Conservation (phyloP, 2,113 vertebrate species). For the Tragelaphus buxtoni region DNA sequence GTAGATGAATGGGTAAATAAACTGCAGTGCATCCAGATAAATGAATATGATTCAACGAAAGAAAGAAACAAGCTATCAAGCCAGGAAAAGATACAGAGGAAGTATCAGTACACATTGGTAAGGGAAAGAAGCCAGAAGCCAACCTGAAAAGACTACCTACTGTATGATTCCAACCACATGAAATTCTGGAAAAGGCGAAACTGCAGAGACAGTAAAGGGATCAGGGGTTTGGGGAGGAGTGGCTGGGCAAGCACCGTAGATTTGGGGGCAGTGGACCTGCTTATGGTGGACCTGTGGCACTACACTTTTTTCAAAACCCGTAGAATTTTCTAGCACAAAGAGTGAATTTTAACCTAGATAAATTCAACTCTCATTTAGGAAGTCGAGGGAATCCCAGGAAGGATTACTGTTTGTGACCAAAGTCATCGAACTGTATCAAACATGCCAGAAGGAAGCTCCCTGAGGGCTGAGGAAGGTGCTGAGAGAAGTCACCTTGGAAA, state of each 20-base stretch:
- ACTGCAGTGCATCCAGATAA: accelerated
- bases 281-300: background rate
- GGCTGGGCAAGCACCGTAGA: background rate
- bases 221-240: background rate
- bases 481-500: background rate
- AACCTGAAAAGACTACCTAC: background rate
- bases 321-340: background rate
- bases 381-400: background rate
- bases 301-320: background rate
- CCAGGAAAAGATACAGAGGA: background rate
- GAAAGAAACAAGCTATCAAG: background rate
- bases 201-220: background rate
- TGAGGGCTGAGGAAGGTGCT: background rate
- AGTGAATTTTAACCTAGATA: background rate
- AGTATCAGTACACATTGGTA: accelerated
- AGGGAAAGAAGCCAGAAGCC: background rate
- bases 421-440: background rate
- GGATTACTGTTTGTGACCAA: background rate
- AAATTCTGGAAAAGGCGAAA: background rate
- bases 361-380: background rate
- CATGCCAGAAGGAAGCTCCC: background rate
- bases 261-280: background rate
- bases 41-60: accelerated
- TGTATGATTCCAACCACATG: background rate
- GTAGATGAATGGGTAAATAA: background rate